phyloP scores from a whole-genome alignment of 2,113 vertebrate species.

The Apistogramma diplotaenia region DNA sequence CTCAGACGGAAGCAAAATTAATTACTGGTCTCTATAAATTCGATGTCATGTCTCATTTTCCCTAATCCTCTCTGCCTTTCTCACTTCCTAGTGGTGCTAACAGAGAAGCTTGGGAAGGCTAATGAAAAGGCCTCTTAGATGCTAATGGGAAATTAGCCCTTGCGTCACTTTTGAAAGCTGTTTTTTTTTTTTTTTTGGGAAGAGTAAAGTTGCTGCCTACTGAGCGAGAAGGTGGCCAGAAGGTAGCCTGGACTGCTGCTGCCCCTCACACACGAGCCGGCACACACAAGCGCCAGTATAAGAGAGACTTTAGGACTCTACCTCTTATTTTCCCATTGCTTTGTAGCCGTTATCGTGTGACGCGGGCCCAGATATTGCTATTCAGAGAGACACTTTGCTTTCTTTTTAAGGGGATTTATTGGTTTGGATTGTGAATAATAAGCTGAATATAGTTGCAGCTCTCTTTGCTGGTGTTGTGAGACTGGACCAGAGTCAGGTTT shows the following conservation, averaged over 20 bases:
- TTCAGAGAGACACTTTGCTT: slow-evolving; percentile 41
- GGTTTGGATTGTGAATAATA: slow-evolving; percentile 45
- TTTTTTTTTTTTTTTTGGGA: not conserved
- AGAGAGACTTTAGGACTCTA: not conserved
- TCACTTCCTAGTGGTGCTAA: slow-evolving; percentile 58
- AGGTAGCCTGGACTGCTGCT: slow-evolving; percentile 2
- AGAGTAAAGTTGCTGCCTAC: slow-evolving; percentile 37
- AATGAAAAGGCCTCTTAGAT: slow-evolving; percentile 78
- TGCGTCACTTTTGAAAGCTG: slow-evolving; percentile 63
- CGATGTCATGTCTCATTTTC: slow-evolving; percentile 89
- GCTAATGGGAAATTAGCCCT: slow-evolving; percentile 79
- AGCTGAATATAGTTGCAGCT: slow-evolving; percentile 33
- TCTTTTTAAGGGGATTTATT: slow-evolving; percentile 51
- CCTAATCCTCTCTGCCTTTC: slow-evolving; percentile 75
- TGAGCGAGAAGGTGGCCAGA: slow-evolving; percentile 18
- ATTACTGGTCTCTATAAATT: slow-evolving; percentile 90
- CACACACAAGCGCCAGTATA: not conserved
- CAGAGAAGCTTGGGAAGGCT: slow-evolving; percentile 67
- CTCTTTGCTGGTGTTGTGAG: slow-evolving; percentile 26
- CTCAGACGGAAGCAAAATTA: slow-evolving; percentile 84
- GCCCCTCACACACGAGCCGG: not conserved
- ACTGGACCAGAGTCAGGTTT: slow-evolving; percentile 57
- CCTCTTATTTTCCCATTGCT: not conserved
- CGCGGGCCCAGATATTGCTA: slow-evolving; percentile 11
- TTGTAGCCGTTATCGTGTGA: slow-evolving; percentile 15